Evolutionary conservation across 2,797 vertebrate species (phyloP).

Genomic region (Ctenopoma kingsleyae): DNA sequence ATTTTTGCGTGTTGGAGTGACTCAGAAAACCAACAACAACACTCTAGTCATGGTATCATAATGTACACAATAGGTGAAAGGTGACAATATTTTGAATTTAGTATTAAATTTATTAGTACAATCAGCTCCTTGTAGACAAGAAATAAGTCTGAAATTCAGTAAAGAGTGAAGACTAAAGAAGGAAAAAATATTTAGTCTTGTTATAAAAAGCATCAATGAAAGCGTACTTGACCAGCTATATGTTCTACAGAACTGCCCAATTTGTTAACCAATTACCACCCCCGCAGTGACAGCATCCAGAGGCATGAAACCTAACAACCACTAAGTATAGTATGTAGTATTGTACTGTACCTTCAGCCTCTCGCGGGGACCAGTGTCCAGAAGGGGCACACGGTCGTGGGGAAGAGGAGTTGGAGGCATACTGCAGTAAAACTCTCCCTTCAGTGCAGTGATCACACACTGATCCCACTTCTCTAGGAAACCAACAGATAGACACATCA

Average conservation of each 20-base stretch:
- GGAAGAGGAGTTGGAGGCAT: slow-evolving; percentile 94
- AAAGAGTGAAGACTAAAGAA: background rate
- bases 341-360: slow-evolving; percentile 95
- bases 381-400: slow-evolving; percentile 94
- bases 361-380: slow-evolving; percentile 97
- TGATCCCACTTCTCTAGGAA: slow-evolving; percentile 99
- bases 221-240: background rate
- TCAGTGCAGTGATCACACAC: slow-evolving; percentile 95
- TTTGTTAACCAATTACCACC: slow-evolving; percentile 7
- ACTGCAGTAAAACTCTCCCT: slow-evolving; percentile 92
- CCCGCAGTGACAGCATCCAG: slow-evolving; percentile 1
- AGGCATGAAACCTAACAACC: background rate
- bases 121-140: slow-evolving; percentile 15
- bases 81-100: slow-evolving; percentile 24
- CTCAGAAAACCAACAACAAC: slow-evolving; percentile 52
- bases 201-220: slow-evolving; percentile 1
- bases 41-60: slow-evolving; percentile 33
- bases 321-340: background rate
- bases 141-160: slow-evolving; percentile 9
- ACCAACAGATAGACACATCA: slow-evolving; percentile 89
- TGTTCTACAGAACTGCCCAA: slow-evolving; percentile 7
- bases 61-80: slow-evolving; percentile 25
- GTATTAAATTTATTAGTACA: slow-evolving; percentile 15
- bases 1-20: slow-evolving; percentile 44
- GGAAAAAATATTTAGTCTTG: slow-evolving; percentile 2